Conservation (phyloP, 1,140 invertebrate genomes). For the Glossosoma conforme region DNA sequence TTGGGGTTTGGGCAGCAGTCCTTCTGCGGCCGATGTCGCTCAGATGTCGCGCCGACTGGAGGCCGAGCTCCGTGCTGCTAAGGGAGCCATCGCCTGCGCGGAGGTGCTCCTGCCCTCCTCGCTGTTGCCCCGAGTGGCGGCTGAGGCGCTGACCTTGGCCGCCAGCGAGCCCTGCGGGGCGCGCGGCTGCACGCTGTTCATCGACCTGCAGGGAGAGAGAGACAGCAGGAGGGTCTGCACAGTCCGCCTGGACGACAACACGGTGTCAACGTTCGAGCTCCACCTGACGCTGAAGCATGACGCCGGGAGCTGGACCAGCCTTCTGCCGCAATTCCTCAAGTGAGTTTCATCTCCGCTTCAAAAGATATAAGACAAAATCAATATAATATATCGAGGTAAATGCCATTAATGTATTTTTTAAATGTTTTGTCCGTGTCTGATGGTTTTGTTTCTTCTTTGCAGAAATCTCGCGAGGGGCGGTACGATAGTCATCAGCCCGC, state of each 20-base stretch:
- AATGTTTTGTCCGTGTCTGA: neutral
- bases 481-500: slow-evolving; percentile 78
- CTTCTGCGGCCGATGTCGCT: slow-evolving; percentile 41
- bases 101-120: slow-evolving; percentile 77
- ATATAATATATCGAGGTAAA: neutral
- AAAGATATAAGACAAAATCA: neutral
- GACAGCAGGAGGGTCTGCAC: slow-evolving; percentile 55
- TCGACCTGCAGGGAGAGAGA: slow-evolving; percentile 64
- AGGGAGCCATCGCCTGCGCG: slow-evolving; percentile 66
- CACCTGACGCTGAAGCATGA: slow-evolving; percentile 79
- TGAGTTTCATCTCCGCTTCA: slow-evolving; percentile 49
- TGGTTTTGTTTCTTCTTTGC: slow-evolving; percentile 14
- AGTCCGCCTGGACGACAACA: slow-evolving; percentile 75
- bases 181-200: slow-evolving; percentile 68
- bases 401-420: neutral
- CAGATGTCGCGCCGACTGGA: slow-evolving; percentile 68
- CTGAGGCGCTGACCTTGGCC: slow-evolving; percentile 71
- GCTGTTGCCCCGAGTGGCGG: slow-evolving; percentile 67
- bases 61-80: slow-evolving; percentile 68
- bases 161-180: slow-evolving; percentile 82
- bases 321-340: slow-evolving; percentile 81
- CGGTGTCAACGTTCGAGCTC: slow-evolving; percentile 80
- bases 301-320: slow-evolving; percentile 72
- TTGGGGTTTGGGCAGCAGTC: slow-evolving; percentile 19
- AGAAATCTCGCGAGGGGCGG: slow-evolving; percentile 77